These are phyloP conservation scores for Hormaphis cornu DNA, from an alignment of 1,140 invertebrate genomes.

Conservation along the genomic window DNA sequence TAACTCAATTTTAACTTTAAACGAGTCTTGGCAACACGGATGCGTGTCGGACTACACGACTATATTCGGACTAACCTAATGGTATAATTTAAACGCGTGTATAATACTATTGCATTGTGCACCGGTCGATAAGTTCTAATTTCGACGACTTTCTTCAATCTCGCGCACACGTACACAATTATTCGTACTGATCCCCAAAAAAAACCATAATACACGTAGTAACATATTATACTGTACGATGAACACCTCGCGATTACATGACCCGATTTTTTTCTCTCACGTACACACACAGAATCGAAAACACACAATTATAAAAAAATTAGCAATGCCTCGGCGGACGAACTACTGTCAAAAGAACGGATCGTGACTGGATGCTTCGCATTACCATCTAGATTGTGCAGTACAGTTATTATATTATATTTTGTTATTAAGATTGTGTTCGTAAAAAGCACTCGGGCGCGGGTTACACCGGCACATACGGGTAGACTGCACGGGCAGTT, in stretches of 20 bases:
- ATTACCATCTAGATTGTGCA: constrained; percentile 13
- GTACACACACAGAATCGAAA: neutral
- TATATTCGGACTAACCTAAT: no score
- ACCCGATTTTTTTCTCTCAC: neutral
- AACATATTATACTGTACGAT: no score
- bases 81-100: no score
- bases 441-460: constrained; percentile 21
- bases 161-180: neutral
- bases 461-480: no score
- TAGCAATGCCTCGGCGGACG: constrained; percentile 19
- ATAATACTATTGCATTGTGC: no score
- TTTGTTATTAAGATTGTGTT: no score
- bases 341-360: constrained; percentile 16
- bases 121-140: neutral
- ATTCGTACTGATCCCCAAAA: neutral
- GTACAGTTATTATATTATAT: constrained; percentile 23
- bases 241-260: constrained; percentile 18
- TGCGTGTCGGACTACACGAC: no score
- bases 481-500: neutral
- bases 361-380: constrained; percentile 23
- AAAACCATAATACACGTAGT: neutral
- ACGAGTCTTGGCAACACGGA: neutral
- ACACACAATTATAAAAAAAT: constrained; percentile 29
- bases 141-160: neutral
- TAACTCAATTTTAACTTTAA: no score